phyloP scores from a whole-genome alignment of 2,888 invertebrate species.

The Onchidella celtica region DNA sequence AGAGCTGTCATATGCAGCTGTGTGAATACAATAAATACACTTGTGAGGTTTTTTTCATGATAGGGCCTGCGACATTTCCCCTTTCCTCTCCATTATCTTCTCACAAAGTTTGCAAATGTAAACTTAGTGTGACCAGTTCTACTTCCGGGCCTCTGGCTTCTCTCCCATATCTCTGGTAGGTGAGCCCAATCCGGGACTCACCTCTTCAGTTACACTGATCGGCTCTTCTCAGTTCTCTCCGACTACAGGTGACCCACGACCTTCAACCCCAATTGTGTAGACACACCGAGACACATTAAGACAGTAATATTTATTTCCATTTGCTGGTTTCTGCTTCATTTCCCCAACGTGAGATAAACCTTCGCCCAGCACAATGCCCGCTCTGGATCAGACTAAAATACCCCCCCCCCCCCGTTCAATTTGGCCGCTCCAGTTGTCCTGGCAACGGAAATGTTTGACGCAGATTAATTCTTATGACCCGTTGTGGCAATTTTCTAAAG shows the following conservation, averaged over 20 bases:
- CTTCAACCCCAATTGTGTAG: too few species aligned
- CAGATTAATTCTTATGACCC: background rate
- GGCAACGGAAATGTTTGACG: background rate
- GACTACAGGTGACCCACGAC: background rate
- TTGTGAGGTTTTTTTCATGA: too few species aligned
- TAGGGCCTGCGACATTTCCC: too few species aligned
- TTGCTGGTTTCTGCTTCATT: background rate
- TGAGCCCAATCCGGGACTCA: too few species aligned
- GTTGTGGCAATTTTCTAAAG: background rate
- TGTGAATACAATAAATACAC: too few species aligned
- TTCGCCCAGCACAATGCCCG: background rate
- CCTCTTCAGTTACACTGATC: too few species aligned
- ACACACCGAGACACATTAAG: background rate
- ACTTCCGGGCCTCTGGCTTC: too few species aligned
- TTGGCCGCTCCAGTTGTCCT: background rate
- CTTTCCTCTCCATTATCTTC: too few species aligned
- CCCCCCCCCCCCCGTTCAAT: background rate
- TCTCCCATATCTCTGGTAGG: too few species aligned
- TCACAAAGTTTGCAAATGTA: too few species aligned
- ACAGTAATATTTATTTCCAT: slow-evolving; percentile 9
- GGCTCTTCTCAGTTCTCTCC: background rate
- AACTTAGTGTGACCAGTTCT: too few species aligned
- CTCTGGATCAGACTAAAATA: background rate
- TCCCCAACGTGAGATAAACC: slow-evolving; percentile 14
- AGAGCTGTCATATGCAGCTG: too few species aligned